Evolutionary conservation across 2,888 invertebrate genomes (phyloP).

Genomic region (Clitarchus hookeri): DNA sequence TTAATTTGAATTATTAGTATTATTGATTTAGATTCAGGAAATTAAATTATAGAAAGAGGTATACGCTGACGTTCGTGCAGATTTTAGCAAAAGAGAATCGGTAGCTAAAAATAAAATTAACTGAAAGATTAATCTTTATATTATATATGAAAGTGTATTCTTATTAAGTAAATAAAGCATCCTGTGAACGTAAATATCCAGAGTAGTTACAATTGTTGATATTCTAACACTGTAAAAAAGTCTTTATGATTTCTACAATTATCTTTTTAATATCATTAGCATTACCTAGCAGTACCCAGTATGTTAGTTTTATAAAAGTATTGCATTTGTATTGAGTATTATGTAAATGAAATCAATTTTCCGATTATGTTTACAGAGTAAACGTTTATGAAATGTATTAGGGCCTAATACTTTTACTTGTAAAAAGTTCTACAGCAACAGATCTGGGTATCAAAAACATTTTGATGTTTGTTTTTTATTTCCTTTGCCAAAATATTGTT

Average conservation of each 20-base stretch:
- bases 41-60: conserved; percentile 34
- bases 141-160: conserved; percentile 42
- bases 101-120: conserved; percentile 42
- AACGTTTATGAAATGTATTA: neutral
- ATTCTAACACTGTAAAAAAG: conserved; percentile 25
- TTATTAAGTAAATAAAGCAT: conserved; percentile 41
- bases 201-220: conserved; percentile 36
- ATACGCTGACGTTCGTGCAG: conserved; percentile 35
- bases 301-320: conserved; percentile 20
- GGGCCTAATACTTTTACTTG: neutral
- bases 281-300: neutral
- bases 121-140: conserved; percentile 39
- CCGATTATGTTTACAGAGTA: neutral
- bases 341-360: conserved; percentile 2
- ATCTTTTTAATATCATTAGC: conserved; percentile 25
- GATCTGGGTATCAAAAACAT: neutral
- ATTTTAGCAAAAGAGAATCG: conserved; percentile 41
- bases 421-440: neutral
- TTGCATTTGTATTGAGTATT: conserved; percentile 21
- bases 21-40: conserved; percentile 40
- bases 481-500: neutral
- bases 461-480: neutral
- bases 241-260: conserved; percentile 24
- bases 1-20: conserved; percentile 36
- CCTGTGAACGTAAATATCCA: conserved; percentile 41